A percentile compares a stretch with the other conserved stretches of the same genome.
Evolutionary conservation across 1,140 invertebrate genomes (phyloP).

Genomic region (Pseudobourletiella spinata): DNA sequence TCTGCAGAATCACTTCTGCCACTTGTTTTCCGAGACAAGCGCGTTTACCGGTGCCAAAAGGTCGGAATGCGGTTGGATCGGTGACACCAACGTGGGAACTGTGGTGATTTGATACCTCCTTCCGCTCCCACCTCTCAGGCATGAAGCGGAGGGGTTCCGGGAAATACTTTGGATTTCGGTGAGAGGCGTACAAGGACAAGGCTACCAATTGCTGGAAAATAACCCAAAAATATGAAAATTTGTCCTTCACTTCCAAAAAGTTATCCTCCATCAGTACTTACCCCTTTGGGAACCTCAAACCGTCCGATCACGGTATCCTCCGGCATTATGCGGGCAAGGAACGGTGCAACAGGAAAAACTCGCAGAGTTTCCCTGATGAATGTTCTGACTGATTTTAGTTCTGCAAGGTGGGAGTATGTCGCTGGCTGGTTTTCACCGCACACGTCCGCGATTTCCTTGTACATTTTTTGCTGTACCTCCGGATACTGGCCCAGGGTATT

Average conservation of each 20-base stretch:
- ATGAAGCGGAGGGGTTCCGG: neutral
- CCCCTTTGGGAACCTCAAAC: neutral
- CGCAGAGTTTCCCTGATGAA: neutral
- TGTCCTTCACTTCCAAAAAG: neutral
- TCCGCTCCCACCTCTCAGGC: neutral
- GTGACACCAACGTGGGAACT: neutral
- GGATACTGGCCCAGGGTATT: neutral
- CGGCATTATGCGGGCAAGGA: neutral
- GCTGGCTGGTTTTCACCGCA: neutral
- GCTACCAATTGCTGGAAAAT: neutral
- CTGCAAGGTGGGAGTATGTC: neutral
- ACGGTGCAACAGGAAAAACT: neutral
- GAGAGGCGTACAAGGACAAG: neutral
- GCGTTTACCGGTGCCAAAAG: neutral
- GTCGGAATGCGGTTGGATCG: neutral
- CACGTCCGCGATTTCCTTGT: neutral
- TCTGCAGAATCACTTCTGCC: neutral
- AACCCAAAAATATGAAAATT: too few species aligned
- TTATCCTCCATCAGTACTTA: neutral
- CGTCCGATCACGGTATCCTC: neutral
- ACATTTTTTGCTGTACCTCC: neutral
- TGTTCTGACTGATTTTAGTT: neutral
- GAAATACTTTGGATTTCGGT: neutral
- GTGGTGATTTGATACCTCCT: neutral
- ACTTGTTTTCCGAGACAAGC: neutral